Evolutionary conservation across 2,888 invertebrate species (phyloP), one percentile per base, ranked within the genome.

Genomic region (Pseudeuparius sepicola): DNA sequence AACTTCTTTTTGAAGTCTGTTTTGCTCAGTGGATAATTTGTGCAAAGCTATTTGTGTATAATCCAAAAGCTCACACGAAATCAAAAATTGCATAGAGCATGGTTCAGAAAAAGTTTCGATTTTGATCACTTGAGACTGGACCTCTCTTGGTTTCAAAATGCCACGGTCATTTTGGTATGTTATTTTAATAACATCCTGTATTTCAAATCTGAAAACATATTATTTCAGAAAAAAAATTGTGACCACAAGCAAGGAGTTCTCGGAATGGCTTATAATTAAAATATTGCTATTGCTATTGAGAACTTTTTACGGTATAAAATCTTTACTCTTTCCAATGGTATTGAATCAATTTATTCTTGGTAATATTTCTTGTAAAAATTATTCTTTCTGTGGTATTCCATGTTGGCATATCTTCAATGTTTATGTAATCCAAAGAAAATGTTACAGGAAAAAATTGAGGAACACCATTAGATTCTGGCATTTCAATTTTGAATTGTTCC

Each of bases 291-390:
- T n/a, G n/a, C n/a, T n/a, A n/a, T n/a, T n/a, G n/a, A n/a, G n/a
- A n/a, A n/a, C n/a, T n/a, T n/a, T n/a, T n/a, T n/a, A n/a, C n/a
- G n/a, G n/a, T n/a, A n/a, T n/a, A n/a, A n/a, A n/a, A n/a, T n/a
- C 42, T 40, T 44, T 51, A 64, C 65, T 45, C 52, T 43, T 54
- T 50, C 63, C 64, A 66, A 13, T 52, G 43, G 39, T 60, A 67
- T 7, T 56, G 54, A 13, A 66, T 46, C 2, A 57, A 50, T 31
- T 39, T 39, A 20, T 59, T 52, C 23, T 51, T 40, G 4, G 57
- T 55, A 28, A 45, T 49, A 46, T 66, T 67, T 37, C 55, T 53
- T 20, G 67, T 53, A 40, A 65, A 59, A 33, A 66, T 47, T 40
- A 66, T 44, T 41, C 49, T 55, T 23, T 57, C 53, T 2, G 46